Evolutionary conservation across 2,797 vertebrate genomes (phyloP), one percentile per base, ranked within the genome.

Genomic region (Ataeniobius toweri): DNA sequence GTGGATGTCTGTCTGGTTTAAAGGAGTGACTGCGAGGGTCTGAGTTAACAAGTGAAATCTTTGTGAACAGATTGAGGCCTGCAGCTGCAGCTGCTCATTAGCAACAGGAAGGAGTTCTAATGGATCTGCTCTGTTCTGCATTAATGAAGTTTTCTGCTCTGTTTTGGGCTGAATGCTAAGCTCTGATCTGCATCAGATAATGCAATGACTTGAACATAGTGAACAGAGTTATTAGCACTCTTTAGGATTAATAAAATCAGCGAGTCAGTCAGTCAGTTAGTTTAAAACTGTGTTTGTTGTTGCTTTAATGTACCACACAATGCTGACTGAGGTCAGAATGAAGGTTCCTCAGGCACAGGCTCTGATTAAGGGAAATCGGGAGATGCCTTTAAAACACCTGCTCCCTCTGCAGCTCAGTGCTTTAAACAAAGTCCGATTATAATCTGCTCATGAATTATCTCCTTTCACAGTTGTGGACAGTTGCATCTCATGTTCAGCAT

Each of bases 51-150:
- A 20, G 8, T 50, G 48, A 71, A 71, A 72, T 72, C 46, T 53
- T 28, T 53, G 1, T 36, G 28, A 67, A 55, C 31, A 9, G 50
- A 53, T 55, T 36, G 70, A 72, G 70, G 26, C 50, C 50, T 48
- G 50, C 36, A 73, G 71, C 51, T 73, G 71, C 71, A 73, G 71
- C 22, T 73, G 71, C 71, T 73, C 71, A n/a, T 73, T 73, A 56
- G 63, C 36, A 8, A 53, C 50, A 72, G 48, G 50, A 53, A 72
- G 22, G 70, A 72, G 70, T 36, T 36, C 70, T 72, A 72, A 72
- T 72, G 50, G 50, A 55, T 36, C 31, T 56, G 71, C 71, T 73
- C 71, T 73, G 71, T 56, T 73, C 71, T 41, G 53, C 36, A 5
- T 41, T 73, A 73, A 73, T 73, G 71, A 44, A 56, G 71, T 41